Evolutionary conservation across 2,113 vertebrate genomes (phyloP).

Genomic region (Heliornis fulica): DNA sequence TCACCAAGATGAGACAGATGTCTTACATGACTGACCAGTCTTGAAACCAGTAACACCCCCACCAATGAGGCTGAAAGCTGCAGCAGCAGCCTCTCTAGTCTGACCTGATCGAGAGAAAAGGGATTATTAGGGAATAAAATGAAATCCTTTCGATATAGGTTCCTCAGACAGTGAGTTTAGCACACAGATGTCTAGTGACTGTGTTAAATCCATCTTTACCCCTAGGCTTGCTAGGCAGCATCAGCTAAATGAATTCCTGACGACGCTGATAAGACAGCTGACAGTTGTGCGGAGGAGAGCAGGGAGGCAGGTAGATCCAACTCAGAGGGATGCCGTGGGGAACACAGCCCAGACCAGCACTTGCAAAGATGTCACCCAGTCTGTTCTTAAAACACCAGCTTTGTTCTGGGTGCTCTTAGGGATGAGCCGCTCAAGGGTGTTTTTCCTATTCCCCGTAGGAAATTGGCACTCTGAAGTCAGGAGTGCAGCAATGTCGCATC

Average conservation of each 20-base stretch:
- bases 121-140: slow-evolving; percentile 42
- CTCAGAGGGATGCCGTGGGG: not conserved
- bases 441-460: not conserved
- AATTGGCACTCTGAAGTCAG: not conserved
- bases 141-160: not conserved
- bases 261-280: not conserved
- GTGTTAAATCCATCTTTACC: slow-evolving; percentile 30
- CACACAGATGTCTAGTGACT: not conserved
- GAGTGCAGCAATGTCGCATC: not conserved
- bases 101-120: slow-evolving; percentile 6
- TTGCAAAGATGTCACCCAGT: not conserved
- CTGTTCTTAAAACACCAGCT: not conserved
- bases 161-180: not conserved
- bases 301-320: not conserved
- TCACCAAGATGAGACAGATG: not conserved
- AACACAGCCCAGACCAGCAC: not conserved
- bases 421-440: not conserved
- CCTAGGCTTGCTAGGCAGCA: not conserved
- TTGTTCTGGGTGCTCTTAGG: not conserved
- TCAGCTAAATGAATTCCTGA: slow-evolving; percentile 7
- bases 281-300: not conserved
- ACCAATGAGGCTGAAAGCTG: not conserved
- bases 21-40: not conserved
- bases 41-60: not conserved
- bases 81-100: not conserved